Conservation (phyloP, 2,888 invertebrate genomes). For the Sinelater perroti region DNA sequence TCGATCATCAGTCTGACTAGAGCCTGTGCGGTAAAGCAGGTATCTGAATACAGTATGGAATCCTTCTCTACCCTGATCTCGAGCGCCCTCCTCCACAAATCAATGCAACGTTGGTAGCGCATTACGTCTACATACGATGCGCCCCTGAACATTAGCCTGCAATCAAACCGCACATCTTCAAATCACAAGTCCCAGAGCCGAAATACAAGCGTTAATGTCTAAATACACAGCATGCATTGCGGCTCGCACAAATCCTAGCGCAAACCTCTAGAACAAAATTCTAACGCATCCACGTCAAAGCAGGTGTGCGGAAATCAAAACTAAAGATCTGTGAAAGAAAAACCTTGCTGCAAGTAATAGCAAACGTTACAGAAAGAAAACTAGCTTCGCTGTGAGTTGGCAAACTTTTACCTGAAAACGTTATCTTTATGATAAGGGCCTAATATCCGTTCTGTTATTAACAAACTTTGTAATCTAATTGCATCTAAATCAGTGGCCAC, state of each 20-base stretch:
- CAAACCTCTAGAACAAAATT: too few species aligned
- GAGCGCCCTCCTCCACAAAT: slow-evolving; percentile 86
- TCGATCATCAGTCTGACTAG: slow-evolving; percentile 85
- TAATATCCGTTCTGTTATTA: slow-evolving; percentile 88
- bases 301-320: too few species aligned
- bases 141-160: slow-evolving; percentile 65
- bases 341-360: too few species aligned
- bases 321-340: too few species aligned
- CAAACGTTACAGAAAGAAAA: too few species aligned
- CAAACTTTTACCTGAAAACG: slow-evolving; percentile 66
- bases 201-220: too few species aligned
- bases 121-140: slow-evolving; percentile 77
- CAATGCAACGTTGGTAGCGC: slow-evolving; percentile 84
- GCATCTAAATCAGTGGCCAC: slow-evolving; percentile 83
- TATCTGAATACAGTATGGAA: slow-evolving; percentile 79
- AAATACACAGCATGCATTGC: too few species aligned
- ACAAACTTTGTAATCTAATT: slow-evolving; percentile 85
- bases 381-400: background rate
- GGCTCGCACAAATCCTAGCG: too few species aligned
- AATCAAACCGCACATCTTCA: too few species aligned
- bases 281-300: too few species aligned
- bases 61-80: slow-evolving; percentile 82
- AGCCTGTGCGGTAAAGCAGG: slow-evolving; percentile 87
- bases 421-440: slow-evolving; percentile 89
- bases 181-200: too few species aligned